A percentile compares a stretch with the other conserved stretches of the same genome.
Evolutionary conservation across 53 echinoderm and acorn worm genomes (phyloP).

Genomic region (Apostichopus leukothele): DNA sequence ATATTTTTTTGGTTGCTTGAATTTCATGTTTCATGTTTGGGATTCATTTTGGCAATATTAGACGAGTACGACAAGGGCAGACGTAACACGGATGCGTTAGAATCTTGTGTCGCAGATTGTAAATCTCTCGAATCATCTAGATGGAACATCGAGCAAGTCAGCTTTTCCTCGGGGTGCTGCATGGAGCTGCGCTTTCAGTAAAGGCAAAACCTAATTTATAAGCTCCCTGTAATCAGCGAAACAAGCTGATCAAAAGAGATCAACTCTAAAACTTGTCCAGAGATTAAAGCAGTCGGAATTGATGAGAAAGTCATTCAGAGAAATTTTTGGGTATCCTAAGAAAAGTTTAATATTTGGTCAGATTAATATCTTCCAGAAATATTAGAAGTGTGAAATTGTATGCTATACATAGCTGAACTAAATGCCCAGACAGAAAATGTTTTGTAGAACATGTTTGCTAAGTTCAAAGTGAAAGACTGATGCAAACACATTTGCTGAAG

Average conservation of each 20-base stretch:
- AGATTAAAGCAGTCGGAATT: neutral
- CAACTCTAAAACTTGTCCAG: neutral
- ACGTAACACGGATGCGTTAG: neutral
- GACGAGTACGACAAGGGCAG: neutral
- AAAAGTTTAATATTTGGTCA: no score
- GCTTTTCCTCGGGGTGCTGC: neutral
- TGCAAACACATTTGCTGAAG: no score
- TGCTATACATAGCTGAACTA: no score
- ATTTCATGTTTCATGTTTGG: neutral
- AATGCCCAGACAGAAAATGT: no score
- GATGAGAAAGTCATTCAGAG: neutral
- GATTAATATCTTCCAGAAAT: no score
- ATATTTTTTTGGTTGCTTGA: neutral
- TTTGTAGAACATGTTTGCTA: no score
- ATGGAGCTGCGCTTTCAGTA: neutral
- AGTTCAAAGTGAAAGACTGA: no score
- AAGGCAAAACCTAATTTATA: neutral
- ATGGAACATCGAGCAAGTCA: neutral
- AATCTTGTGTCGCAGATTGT: neutral
- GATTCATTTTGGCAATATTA: neutral
- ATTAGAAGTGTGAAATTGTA: no score
- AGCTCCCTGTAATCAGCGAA: neutral
- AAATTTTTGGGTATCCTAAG: no score
- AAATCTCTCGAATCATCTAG: neutral
- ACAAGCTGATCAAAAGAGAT: neutral